These are phyloP conservation scores for Philaenus spumarius DNA, from an alignment of 1,140 invertebrate genomes.

Conservation along the genomic window DNA sequence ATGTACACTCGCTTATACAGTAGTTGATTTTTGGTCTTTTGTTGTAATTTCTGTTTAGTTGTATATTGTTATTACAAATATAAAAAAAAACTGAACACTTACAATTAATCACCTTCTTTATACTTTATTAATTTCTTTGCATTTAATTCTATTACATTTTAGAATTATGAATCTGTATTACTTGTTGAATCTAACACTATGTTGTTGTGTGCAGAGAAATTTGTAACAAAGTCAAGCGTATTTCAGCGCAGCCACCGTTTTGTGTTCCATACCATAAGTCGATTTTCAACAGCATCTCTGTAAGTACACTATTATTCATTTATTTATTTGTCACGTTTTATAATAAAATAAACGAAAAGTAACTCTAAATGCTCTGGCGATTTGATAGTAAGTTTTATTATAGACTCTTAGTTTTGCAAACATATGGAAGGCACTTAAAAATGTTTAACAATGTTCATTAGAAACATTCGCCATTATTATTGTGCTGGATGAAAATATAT, in stretches of 20 bases:
- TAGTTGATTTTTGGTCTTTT: neutral
- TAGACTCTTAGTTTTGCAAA: too few species aligned
- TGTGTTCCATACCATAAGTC: slow-evolving; percentile 63
- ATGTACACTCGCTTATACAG: too few species aligned
- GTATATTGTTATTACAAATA: neutral
- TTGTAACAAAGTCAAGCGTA: slow-evolving; percentile 56
- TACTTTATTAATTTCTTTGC: too few species aligned
- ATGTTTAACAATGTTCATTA: too few species aligned
- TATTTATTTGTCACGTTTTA: too few species aligned
- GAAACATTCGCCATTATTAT: too few species aligned
- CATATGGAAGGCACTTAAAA: too few species aligned
- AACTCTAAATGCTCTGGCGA: too few species aligned
- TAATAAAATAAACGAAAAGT: too few species aligned
- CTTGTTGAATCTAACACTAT: neutral
- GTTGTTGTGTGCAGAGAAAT: slow-evolving; percentile 44
- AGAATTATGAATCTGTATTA: neutral
- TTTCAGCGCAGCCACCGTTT: slow-evolving; percentile 59
- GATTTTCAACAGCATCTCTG: slow-evolving; percentile 58
- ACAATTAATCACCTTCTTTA: neutral
- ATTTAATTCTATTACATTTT: neutral
- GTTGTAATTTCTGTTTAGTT: neutral
- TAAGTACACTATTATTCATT: too few species aligned
- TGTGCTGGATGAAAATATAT: too few species aligned
- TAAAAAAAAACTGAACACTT: neutral
- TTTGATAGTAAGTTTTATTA: too few species aligned